These are phyloP conservation scores for Mirza zaza DNA, from an alignment of 2,113 vertebrate genomes.

Conservation along the genomic window DNA sequence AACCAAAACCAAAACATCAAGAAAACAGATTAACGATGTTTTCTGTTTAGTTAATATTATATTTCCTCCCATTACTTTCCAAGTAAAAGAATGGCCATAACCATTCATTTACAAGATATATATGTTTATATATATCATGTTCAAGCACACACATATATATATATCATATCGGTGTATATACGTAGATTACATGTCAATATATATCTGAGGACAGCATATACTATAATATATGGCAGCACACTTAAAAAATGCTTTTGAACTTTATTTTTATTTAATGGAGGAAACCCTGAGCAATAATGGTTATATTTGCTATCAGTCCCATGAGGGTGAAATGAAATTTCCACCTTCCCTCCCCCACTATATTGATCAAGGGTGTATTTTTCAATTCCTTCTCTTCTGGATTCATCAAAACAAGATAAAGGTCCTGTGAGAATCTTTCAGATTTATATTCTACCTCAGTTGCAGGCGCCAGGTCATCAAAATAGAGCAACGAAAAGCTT, in stretches of 20 bases:
- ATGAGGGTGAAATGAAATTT: conserved; percentile 4
- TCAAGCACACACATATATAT: background rate
- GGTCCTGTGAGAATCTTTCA: background rate
- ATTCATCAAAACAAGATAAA: conserved; percentile 26
- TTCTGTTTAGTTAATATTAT: conserved; percentile 24
- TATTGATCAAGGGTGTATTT: background rate
- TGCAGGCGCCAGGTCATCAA: background rate
- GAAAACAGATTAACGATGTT: background rate
- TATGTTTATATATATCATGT: background rate
- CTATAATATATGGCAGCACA: background rate
- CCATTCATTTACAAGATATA: background rate
- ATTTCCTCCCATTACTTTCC: background rate
- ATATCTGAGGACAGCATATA: background rate
- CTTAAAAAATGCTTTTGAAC: background rate
- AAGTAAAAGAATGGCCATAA: background rate
- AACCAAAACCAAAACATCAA: background rate
- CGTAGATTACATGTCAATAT: background rate
- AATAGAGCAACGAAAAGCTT: conserved; percentile 28
- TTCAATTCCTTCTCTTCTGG: conserved; percentile 1
- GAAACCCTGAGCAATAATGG: background rate
- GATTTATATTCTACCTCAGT: conserved; percentile 21
- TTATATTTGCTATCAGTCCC: background rate
- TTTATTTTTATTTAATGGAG: conserved; percentile 18
- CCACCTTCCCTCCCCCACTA: background rate
- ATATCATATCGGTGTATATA: background rate